phyloP scores from a whole-genome alignment of 2,113 vertebrate genomes.

The Morone chrysops region DNA sequence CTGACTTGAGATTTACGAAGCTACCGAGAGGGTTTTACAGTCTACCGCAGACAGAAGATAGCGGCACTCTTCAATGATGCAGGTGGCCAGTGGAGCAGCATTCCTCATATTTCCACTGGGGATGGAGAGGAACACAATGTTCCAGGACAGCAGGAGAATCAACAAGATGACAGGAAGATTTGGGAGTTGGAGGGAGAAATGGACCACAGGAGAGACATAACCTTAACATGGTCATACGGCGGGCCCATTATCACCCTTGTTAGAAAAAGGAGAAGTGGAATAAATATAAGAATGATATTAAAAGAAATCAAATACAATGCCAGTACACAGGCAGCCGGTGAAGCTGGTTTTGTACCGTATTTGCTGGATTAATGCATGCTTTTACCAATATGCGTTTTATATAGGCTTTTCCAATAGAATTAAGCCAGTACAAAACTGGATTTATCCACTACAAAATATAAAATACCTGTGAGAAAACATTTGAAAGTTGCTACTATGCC shows the following conservation, averaged over 20 bases:
- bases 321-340: neutral
- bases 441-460: neutral
- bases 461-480: constrained; percentile 28
- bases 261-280: constrained; percentile 9
- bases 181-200: constrained; percentile 9
- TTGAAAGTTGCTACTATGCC: neutral
- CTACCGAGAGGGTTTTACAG: constrained; percentile 20
- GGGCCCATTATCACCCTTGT: constrained; percentile 45
- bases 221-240: constrained; percentile 27
- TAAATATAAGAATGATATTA: constrained; percentile 17
- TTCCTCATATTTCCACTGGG: constrained; percentile 49
- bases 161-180: constrained; percentile 42
- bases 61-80: constrained; percentile 42
- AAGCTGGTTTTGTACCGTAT: neutral
- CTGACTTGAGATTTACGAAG: constrained; percentile 1
- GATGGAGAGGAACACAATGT: constrained; percentile 61
- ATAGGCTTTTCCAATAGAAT: neutral
- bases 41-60: constrained; percentile 32
- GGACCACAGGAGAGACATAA: constrained; percentile 36
- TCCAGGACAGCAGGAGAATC: constrained; percentile 46
- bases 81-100: constrained; percentile 45
- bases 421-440: neutral
- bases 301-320: neutral
- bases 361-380: neutral
- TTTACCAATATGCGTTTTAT: neutral